phyloP scores from a whole-genome alignment of 2,888 invertebrate species.

The Amiota communis region DNA sequence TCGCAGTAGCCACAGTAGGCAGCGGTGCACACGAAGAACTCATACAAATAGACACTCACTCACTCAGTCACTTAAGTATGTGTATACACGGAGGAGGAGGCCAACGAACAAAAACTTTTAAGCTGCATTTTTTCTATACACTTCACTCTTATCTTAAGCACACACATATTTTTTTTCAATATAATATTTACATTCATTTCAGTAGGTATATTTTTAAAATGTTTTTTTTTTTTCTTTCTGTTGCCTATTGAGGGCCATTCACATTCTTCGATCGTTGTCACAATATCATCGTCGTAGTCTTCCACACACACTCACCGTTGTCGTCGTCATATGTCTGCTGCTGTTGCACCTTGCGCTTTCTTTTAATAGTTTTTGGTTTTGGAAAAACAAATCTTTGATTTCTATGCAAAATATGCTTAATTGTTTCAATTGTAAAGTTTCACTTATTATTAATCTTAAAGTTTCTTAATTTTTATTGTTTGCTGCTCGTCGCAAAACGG shows the following conservation, averaged over 20 bases:
- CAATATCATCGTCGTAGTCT: background rate
- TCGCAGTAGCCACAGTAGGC: background rate
- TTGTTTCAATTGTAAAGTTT: background rate
- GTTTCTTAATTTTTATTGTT: constrained; percentile 2
- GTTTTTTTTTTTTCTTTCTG: too few relatives aligned
- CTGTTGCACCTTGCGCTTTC: constrained; percentile 5
- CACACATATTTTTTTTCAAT: constrained; percentile 9
- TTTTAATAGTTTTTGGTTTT: background rate
- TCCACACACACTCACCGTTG: constrained; percentile 17
- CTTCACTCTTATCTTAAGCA: background rate
- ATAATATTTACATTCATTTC: constrained; percentile 38
- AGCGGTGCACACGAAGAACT: background rate
- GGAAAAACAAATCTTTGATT: background rate
- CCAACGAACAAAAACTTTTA: background rate
- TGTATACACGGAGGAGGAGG: too few relatives aligned
- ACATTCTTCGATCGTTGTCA: background rate
- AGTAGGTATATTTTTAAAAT: background rate
- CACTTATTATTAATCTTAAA: background rate
- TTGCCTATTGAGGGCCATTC: background rate
- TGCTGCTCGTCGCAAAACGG: constrained; percentile 1
- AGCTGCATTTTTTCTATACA: constrained; percentile 1
- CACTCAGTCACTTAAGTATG: background rate
- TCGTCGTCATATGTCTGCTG: constrained; percentile 22
- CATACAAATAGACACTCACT: background rate
- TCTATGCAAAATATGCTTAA: constrained; percentile 1